These are phyloP conservation scores for Colistium nudipinnis DNA, from an alignment of 2,113 vertebrate species.

Conservation along the genomic window DNA sequence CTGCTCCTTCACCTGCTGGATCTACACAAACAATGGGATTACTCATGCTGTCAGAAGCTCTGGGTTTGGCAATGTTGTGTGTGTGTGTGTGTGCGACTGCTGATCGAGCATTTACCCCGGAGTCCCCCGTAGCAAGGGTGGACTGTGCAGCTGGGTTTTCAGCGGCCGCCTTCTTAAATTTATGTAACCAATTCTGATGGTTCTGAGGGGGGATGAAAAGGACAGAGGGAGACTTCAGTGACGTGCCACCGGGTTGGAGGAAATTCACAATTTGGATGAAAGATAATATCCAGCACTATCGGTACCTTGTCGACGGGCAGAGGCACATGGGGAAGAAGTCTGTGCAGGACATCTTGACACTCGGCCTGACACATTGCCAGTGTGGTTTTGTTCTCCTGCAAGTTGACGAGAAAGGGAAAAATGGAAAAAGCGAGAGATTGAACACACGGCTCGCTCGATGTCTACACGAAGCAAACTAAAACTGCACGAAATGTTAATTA, in stretches of 20 bases:
- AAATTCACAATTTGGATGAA: background rate
- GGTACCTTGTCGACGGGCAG: slow-evolving; percentile 85
- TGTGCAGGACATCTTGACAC: slow-evolving; percentile 88
- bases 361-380: slow-evolving; percentile 85
- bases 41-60: no score
- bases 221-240: background rate
- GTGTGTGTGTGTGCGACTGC: no score
- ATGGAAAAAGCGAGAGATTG: slow-evolving; percentile 10
- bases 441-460: no score
- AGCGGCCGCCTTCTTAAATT: slow-evolving; percentile 87
- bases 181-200: slow-evolving; percentile 90
- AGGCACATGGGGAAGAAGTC: slow-evolving; percentile 90
- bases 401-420: slow-evolving; percentile 38
- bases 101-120: no score
- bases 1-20: slow-evolving; percentile 93
- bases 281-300: background rate
- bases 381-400: slow-evolving; percentile 88
- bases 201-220: slow-evolving; percentile 75
- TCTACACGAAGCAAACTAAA: no score
- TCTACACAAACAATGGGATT: slow-evolving; percentile 78
- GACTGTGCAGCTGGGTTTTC: no score
- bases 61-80: no score
- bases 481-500: no score
- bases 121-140: slow-evolving; percentile 56
- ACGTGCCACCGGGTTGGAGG: background rate